Evolutionary conservation across 2,797 vertebrate species (phyloP), one percentile per base, ranked within the genome.

Genomic region (Chelmon rostratus): DNA sequence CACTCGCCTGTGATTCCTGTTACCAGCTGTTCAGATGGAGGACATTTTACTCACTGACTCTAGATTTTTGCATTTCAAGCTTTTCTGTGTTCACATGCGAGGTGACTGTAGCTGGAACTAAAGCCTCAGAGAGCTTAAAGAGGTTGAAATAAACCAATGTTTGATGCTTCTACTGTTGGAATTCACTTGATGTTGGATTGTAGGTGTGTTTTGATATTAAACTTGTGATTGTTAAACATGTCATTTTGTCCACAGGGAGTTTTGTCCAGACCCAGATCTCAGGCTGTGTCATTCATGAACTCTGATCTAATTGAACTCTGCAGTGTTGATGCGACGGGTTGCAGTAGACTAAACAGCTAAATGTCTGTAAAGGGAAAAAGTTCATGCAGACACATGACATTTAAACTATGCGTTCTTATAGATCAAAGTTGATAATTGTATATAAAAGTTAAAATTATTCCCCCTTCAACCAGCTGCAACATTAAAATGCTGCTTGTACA

Each of bases 181-280:
- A 2, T 35, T 74, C 18, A 40, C 52, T 35, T 52, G 19, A 35
- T 77, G 67, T 58, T 44, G 68, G 47, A 44, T 72, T 78, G 37
- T 67, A 16, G 71, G 58, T 68, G n/a, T 73, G 74, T 81, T 79
- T 64, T 69, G 65, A 83, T 79, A 83, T 54, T 81, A 89, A 81
- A 88, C 8, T 9, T 54, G 28, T 69, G 44, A 78, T 80, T 78
- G 38, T 33, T 71, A 56, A 56, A 47, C 2, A 0, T 8, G 11
- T 42, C 0, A n/a, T 31, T 18, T 37, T 53, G 23, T 38, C 6
- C 10, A 0, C 0, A n/a, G n/a, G n/a, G n/a, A n/a, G 44, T 50
- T 25, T 0, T 63, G 18, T 68, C 40, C 35, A 19, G 13, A 16
- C 16, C 21, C n/a, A 8, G 13, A 16, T 57, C 15, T 56, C 23